Evolutionary conservation across 2,888 invertebrate species (phyloP), one percentile per base, ranked within the genome.

Genomic region (Apodemia hepburni): DNA sequence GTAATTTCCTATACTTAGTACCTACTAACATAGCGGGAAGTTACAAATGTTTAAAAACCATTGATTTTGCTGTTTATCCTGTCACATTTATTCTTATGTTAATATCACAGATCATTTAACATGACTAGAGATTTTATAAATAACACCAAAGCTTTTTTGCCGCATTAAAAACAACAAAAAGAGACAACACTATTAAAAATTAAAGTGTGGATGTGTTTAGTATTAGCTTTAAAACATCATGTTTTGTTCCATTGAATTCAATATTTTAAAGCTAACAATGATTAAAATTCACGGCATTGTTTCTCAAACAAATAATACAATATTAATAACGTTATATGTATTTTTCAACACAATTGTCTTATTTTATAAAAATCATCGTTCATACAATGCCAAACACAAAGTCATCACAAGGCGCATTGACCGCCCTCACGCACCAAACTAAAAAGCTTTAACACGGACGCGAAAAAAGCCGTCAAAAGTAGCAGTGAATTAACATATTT

Each of bases 371-470:
- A 45, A 58, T 58, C 58, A 47, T 58, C 42, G 12, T 18, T 33
- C 33, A 45, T 49, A 57, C 58, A 29, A 49, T 58, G 45, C 47
- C 12, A 45, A 42, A 59, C 58, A 61, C 45, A 64, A 65, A 67
- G 69, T 66, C 63, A 63, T 57, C 60, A 59, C 65, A 64, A 68
- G 69, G 72, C 67, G 69, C 65, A 49, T 63, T 58, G 67, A 70
- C 71, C 68, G 70, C 70, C 66, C 64, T 64, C 66, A 66, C 68
- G 69, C 71, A 71, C 72, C 58, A 65, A 68, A 42, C 15, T 42
- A 42, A 1, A 68, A 64, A 51, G 63, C 45, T 58, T 59, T 60
- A 54, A 60, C 54, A 61, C 47, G 62, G 18, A 33, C 38, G 51
- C 51, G 38, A 47, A 54, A 18, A 11, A 54, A 22, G 51, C 51